Conservation (phyloP, 2,888 invertebrate genomes). For the Empis stercorea region DNA sequence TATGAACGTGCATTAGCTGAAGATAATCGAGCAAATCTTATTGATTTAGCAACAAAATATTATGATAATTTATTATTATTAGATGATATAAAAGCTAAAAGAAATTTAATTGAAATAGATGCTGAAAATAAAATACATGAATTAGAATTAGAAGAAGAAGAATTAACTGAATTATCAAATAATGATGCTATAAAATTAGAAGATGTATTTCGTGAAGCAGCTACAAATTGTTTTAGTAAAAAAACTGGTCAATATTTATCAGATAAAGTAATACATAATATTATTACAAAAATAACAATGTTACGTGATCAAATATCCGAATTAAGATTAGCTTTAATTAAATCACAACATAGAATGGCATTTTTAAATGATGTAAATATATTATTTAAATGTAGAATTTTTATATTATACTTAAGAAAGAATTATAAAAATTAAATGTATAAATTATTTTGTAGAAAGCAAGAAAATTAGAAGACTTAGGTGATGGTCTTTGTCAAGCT, state of each 20-base stretch:
- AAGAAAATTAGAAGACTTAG: slow-evolving; percentile 21
- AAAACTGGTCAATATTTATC: slow-evolving; percentile 4
- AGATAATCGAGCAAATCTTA: slow-evolving; percentile 12
- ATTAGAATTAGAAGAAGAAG: not conserved
- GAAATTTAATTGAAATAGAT: slow-evolving; percentile 5
- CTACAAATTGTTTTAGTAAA: not conserved
- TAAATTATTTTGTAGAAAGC: slow-evolving; percentile 19
- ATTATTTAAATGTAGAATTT: not conserved
- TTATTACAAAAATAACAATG: slow-evolving; percentile 15
- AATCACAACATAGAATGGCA: slow-evolving; percentile 19
- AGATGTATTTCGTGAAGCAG: slow-evolving; percentile 9
- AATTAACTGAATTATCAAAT: not conserved
- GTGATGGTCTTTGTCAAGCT: slow-evolving; percentile 21
- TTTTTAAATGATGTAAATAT: slow-evolving; percentile 17
- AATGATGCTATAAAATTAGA: slow-evolving; percentile 11
- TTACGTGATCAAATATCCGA: slow-evolving; percentile 23
- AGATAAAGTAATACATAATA: slow-evolving; percentile 13
- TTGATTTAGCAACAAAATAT: slow-evolving; percentile 13
- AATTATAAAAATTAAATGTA: not conserved
- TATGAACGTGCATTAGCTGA: slow-evolving; percentile 17
- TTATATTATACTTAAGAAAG: not conserved
- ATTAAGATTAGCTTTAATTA: slow-evolving; percentile 19
- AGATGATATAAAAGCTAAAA: slow-evolving; percentile 14
- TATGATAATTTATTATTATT: slow-evolving; percentile 9
- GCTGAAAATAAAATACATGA: not conserved